phyloP scores from a whole-genome alignment of 2,113 vertebrate species.

The Phalacrocorax carbo region DNA sequence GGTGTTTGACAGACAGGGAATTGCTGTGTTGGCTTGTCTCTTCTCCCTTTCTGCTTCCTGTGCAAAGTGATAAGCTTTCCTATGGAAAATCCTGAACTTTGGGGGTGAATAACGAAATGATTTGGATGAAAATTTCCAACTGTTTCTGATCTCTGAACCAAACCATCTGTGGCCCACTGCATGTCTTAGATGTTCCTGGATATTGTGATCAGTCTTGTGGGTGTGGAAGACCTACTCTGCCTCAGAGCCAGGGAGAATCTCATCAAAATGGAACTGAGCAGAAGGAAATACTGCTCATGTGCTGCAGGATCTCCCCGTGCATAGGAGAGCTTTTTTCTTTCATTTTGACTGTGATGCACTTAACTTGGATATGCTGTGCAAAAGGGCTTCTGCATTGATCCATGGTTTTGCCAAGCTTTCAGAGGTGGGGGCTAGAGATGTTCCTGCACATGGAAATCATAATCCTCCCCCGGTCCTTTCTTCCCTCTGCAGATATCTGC shows the following conservation, averaged over 20 bases:
- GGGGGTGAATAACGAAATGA: not conserved
- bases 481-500: slow-evolving; percentile 83
- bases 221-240: not conserved
- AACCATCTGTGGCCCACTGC: not conserved
- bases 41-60: not conserved
- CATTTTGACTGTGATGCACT: not conserved
- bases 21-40: not conserved
- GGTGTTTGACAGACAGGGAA: not conserved
- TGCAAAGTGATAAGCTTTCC: not conserved
- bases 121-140: not conserved
- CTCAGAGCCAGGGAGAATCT: not conserved
- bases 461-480: not conserved
- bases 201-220: not conserved
- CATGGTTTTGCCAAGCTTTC: not conserved
- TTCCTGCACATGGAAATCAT: not conserved
- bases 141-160: not conserved
- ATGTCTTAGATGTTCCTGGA: not conserved
- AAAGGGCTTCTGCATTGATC: not conserved
- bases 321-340: not conserved
- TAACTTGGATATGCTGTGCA: not conserved
- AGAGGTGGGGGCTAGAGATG: not conserved
- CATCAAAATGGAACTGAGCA: not conserved
- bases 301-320: not conserved
- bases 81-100: not conserved
- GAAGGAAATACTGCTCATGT: not conserved